Evolutionary conservation across 2,888 invertebrate genomes (phyloP), one percentile per base, ranked within the genome.

Genomic region (Odontomyia ornata): DNA sequence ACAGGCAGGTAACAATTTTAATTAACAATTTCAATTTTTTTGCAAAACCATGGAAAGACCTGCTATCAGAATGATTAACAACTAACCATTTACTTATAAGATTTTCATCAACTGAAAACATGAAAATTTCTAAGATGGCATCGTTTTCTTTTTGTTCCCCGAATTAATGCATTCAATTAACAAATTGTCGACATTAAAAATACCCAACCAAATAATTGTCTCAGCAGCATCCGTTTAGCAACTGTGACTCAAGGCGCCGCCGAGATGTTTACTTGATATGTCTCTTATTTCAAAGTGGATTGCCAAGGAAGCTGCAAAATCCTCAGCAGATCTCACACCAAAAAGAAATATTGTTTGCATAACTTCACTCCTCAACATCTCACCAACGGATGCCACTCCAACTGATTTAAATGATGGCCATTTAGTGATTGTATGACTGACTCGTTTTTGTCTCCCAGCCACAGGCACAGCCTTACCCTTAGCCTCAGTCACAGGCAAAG

Each of bases 381-480:
- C 69, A 21, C 47, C 47, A 69, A 46, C 21, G 69, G 23, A 47
- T 46, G 69, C 43, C 25, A 69, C 69, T n/a, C 27, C 21, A 60
- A 23, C 60, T 52, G 36, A 60, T 60, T 60, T 36, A 73, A 73
- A 73, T 36, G 52, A 56, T 47, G 27, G 69, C 67, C 67, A 43
- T 71, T 71, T 52, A 52, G 47, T n/a, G 25, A 30, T 64, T 64
- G n/a, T 28, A 18, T 28, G 69, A 47, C 69, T 69, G 69, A 25
- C 46, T 69, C 47, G 57, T 36, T 73, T 73, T 73, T 73, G 43
- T 73, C 60, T 60, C n/a, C 52, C 7, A 52, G 60, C 60, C 60
- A 18, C 11, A 4, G 60, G 4, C 52, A 18, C 18, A 15, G 15
- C 18, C 52, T 0, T 43, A 43, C 11, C 15, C 43, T 43, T 15